These are phyloP conservation scores for Netelia melanura DNA, from an alignment of 2,888 invertebrate genomes.

Conservation along the genomic window DNA sequence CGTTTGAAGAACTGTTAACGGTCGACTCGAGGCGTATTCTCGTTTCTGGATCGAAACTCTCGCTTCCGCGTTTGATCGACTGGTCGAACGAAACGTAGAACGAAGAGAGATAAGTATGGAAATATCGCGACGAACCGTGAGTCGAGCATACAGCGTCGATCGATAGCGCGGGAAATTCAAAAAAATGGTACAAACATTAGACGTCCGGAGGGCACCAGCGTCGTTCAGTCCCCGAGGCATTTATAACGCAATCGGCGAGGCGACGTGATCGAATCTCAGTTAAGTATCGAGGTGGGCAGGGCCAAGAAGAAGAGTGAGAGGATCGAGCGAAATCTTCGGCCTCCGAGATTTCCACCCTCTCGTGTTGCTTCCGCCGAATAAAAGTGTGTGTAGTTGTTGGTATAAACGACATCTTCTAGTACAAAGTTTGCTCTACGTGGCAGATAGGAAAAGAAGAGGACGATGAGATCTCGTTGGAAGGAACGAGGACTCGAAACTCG, in stretches of 20 bases:
- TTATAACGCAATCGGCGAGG: slow-evolving; percentile 29
- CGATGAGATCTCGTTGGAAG: slow-evolving; percentile 13
- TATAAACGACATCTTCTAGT: not conserved
- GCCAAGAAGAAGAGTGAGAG: slow-evolving; percentile 16
- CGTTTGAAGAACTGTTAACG: too few relatives aligned
- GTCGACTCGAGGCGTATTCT: not conserved
- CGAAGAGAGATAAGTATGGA: not conserved
- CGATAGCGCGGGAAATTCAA: not conserved
- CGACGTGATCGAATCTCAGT: slow-evolving; percentile 30
- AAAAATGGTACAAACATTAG: not conserved
- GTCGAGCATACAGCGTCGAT: not conserved
- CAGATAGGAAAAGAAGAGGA: not conserved
- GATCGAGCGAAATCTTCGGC: slow-evolving; percentile 38
- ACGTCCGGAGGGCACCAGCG: not conserved
- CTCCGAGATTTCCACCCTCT: not conserved
- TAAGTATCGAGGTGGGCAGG: not conserved
- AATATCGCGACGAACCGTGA: too few relatives aligned
- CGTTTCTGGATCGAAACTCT: not conserved
- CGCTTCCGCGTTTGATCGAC: not conserved
- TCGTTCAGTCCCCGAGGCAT: slow-evolving; percentile 1
- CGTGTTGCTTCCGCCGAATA: slow-evolving; percentile 21
- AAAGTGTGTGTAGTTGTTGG: not conserved
- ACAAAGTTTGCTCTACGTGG: slow-evolving; percentile 40
- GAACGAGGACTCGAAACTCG: slow-evolving; percentile 30
- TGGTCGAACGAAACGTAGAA: not conserved